These are phyloP conservation scores for Habropoda laboriosa DNA, from an alignment of 1,140 invertebrate species.

Conservation along the genomic window DNA sequence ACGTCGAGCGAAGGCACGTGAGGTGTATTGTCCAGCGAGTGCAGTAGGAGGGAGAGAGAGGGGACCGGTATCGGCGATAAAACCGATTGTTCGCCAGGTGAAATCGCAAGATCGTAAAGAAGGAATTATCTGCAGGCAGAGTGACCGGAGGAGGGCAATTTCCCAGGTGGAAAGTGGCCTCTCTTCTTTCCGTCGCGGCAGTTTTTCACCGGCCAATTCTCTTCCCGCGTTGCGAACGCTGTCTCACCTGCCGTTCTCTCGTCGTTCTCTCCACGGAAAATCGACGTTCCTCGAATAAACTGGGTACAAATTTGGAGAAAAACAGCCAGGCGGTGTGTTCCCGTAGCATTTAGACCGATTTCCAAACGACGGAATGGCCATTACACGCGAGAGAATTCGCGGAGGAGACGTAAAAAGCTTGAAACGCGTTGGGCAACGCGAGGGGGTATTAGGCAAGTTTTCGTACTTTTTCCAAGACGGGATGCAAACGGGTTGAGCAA, in stretches of 20 bases:
- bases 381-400: too few relatives aligned
- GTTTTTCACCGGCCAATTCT: not conserved
- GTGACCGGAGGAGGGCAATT: not conserved
- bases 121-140: slow-evolving; percentile 23
- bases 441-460: not conserved
- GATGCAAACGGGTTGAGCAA: slow-evolving; percentile 8
- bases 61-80: slow-evolving; percentile 27
- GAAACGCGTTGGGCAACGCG: not conserved
- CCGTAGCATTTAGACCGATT: not conserved
- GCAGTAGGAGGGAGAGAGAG: too few relatives aligned
- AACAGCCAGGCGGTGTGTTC: too few relatives aligned
- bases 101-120: slow-evolving; percentile 48
- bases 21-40: slow-evolving; percentile 17
- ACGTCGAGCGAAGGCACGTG: not conserved
- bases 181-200: not conserved
- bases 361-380: not conserved
- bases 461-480: not conserved
- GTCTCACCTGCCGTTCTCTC: not conserved
- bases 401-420: not conserved
- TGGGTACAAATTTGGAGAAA: too few relatives aligned
- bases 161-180: not conserved
- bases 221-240: not conserved
- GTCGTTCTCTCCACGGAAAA: not conserved
- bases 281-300: too few relatives aligned
- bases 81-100: slow-evolving; percentile 44